Base-by-base conservation (phyloP, 2,888 invertebrate species). In the Punctoribates punctum region DNA sequence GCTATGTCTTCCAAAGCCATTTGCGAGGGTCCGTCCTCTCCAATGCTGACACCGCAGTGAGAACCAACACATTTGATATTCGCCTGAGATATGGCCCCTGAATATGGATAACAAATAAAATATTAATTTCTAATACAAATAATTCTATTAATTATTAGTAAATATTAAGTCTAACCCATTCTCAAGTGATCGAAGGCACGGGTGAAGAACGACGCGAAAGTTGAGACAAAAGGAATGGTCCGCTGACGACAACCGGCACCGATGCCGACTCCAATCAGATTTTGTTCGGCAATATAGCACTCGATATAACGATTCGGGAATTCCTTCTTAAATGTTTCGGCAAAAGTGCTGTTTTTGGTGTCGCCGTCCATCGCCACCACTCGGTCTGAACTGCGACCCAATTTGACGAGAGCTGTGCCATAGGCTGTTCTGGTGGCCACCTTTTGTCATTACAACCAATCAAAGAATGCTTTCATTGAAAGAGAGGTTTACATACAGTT, bases 1-100 rank as follows among this genome's bases (percentile, higher is more conserved):
- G 96, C 93, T 77, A 99, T 84, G 85, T 99, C 99, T 86, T 99
- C 99, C n/a, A 99, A 88, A 5, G 95, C 99, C 99, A 99, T 99
- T 87, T 99, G 99, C 76, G 94, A 94, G 20, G 99, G 98, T 0
- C 98, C 98, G 86, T 98, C 98, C 86, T 97, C 97, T 46, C 97
- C 99, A 85, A 99, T 99, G 82, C 95, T 95, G 27, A 97, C 92
- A 65, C 99, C 99, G 85, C 94, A 96, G 86, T 99, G 99, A 0
- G 98, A 98, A 0, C 97, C 97, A 78, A 88, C 94, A 84, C 96
- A 93, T 86, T 98, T 99, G 25, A 94, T 91, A 85, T 99, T 97
- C 34, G 94, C 92, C 87, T 96, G 96, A 51, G 97, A 97, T 83
- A 99, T 96, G 73, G 98, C 99, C 27, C 75, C 77, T 75, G 62